A percentile compares a stretch with the other conserved stretches of the same genome.
Evolutionary conservation across 1,140 invertebrate species (phyloP).

Genomic region (Caenorhabditis remanei): DNA sequence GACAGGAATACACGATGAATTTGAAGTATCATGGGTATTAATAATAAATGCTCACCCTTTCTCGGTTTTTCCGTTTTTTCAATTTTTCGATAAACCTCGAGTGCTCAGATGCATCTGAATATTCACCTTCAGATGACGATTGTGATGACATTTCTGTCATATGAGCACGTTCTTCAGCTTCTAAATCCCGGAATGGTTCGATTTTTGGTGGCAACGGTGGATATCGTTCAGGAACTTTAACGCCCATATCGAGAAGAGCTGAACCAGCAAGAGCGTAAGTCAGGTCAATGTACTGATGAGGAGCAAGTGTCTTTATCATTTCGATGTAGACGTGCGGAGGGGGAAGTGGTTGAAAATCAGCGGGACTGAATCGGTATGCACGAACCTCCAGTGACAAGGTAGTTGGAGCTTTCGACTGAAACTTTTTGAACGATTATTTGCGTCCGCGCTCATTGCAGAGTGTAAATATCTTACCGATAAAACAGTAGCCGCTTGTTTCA

Average conservation of each 20-base stretch:
- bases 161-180: neutral
- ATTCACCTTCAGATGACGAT: conserved; percentile 37
- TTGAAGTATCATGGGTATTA: neutral
- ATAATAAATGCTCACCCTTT: neutral
- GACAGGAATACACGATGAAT: neutral
- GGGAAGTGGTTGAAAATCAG: conserved; percentile 28
- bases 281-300: conserved; percentile 39
- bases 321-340: conserved; percentile 2
- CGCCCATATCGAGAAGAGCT: neutral
- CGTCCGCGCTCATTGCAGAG: too few species aligned
- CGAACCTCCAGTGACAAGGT: neutral
- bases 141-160: conserved; percentile 26
- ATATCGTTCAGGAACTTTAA: neutral
- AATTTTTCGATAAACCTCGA: neutral
- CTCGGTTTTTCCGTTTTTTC: neutral
- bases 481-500: neutral
- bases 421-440: neutral
- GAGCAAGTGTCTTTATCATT: conserved; percentile 13
- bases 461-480: neutral
- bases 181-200: conserved; percentile 6
- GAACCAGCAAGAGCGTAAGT: conserved; percentile 21
- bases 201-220: conserved; percentile 20
- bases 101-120: conserved; percentile 33
- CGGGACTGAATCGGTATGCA: neutral
- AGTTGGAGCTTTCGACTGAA: neutral